phyloP scores from a whole-genome alignment of 1,140 invertebrate species.

The Trigoniulus corallinus region DNA sequence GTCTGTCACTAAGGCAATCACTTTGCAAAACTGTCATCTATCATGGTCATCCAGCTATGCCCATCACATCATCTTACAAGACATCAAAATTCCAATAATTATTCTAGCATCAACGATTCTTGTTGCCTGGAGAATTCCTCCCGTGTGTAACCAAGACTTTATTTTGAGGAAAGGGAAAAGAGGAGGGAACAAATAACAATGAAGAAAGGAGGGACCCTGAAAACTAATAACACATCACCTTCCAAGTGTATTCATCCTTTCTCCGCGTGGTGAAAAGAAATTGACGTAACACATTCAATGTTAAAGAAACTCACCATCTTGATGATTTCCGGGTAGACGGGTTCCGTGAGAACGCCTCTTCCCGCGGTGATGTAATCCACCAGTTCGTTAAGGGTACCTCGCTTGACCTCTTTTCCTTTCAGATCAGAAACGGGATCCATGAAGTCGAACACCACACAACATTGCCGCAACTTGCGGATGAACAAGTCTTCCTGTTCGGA shows the following conservation, averaged over 20 bases:
- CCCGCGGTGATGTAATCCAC: conserved; percentile 93
- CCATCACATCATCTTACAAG: too few species aligned
- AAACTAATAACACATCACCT: not conserved
- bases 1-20: too few species aligned
- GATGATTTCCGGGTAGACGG: conserved; percentile 93
- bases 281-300: too few species aligned
- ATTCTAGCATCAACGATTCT: too few species aligned
- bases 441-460: conserved; percentile 98
- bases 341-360: conserved; percentile 85
- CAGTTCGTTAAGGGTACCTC: conserved; percentile 90
- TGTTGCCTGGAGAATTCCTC: too few species aligned
- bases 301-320: conserved; percentile 76
- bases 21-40: too few species aligned
- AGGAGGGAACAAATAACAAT: conserved; percentile 25
- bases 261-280: too few species aligned
- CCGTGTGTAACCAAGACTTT: too few species aligned
- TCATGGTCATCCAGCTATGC: too few species aligned
- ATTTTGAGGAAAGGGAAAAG: too few species aligned
- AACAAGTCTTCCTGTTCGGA: conserved; percentile 94
- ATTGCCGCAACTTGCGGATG: conserved; percentile 93
- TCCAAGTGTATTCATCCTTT: too few species aligned
- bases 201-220: conserved; percentile 6
- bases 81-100: too few species aligned
- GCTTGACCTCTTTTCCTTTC: conserved; percentile 97
- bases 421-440: conserved; percentile 95